A percentile compares a stretch with the other conserved stretches of the same genome.
phyloP scores from a whole-genome alignment of 2,888 invertebrate species.

The Steinernema carpocapsae region DNA sequence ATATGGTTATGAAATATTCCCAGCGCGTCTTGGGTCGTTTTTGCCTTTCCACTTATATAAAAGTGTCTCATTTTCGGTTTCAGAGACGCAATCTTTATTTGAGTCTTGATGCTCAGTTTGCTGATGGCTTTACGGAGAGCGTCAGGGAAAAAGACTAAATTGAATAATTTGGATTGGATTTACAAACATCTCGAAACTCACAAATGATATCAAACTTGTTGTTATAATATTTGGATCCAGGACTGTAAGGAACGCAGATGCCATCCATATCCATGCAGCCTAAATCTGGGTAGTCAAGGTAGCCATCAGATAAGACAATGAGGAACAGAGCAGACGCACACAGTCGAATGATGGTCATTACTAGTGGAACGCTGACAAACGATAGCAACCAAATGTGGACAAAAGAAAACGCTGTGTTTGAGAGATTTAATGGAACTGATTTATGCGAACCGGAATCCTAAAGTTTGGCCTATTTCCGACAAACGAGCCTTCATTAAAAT shows the following conservation, averaged over 20 bases:
- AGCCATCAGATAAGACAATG: neutral
- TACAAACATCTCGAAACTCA: neutral
- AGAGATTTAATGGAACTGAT: too few relatives aligned
- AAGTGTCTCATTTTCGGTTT: neutral
- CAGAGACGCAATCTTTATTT: neutral
- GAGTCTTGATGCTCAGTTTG: neutral
- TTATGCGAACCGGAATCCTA: too few relatives aligned
- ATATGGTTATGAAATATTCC: neutral
- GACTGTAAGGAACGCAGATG: neutral
- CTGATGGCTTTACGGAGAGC: neutral
- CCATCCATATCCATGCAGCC: neutral
- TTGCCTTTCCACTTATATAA: neutral
- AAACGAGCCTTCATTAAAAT: too few relatives aligned
- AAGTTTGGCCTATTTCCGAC: too few relatives aligned
- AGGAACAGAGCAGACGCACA: too few relatives aligned
- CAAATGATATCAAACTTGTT: conserved; percentile 6
- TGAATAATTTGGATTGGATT: neutral
- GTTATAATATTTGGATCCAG: neutral
- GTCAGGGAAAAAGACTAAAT: neutral
- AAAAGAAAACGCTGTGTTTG: too few relatives aligned
- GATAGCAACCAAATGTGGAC: too few relatives aligned
- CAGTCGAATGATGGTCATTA: too few relatives aligned
- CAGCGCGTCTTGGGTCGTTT: neutral
- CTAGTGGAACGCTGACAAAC: too few relatives aligned
- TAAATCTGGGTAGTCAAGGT: neutral